Conservation (phyloP, 2,888 invertebrate species). For the Rhagium mordax region DNA sequence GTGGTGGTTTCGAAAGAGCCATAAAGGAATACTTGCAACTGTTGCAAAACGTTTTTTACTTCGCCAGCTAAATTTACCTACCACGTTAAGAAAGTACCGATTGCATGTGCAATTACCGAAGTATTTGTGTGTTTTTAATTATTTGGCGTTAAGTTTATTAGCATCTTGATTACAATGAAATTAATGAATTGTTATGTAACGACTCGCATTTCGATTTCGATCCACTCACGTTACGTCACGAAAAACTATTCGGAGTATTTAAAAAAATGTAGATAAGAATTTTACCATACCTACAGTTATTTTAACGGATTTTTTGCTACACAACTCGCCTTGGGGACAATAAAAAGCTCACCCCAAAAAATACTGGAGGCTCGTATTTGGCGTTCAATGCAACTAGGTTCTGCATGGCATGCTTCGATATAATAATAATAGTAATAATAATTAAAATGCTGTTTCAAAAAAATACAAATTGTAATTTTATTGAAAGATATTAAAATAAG, state of each 20-base stretch:
- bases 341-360: too few relatives aligned
- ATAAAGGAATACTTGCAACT: not conserved
- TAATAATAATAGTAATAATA: too few relatives aligned
- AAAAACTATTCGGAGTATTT: not conserved
- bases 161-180: constrained; percentile 13
- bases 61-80: not conserved
- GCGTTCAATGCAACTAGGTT: too few relatives aligned
- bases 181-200: not conserved
- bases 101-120: not conserved
- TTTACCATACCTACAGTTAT: too few relatives aligned
- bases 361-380: too few relatives aligned
- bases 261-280: not conserved
- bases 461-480: too few relatives aligned
- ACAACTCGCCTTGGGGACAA: too few relatives aligned
- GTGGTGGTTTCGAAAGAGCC: not conserved
- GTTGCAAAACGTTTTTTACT: constrained; percentile 11
- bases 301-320: too few relatives aligned
- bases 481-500: too few relatives aligned
- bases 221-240: not conserved
- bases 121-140: not conserved
- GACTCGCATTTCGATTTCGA: not conserved
- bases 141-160: constrained; percentile 4
- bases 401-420: too few relatives aligned
- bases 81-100: not conserved
- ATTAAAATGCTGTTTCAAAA: too few relatives aligned